Evolutionary conservation across 2,888 invertebrate species (phyloP).

Genomic region (Petrophora chlorosata): DNA sequence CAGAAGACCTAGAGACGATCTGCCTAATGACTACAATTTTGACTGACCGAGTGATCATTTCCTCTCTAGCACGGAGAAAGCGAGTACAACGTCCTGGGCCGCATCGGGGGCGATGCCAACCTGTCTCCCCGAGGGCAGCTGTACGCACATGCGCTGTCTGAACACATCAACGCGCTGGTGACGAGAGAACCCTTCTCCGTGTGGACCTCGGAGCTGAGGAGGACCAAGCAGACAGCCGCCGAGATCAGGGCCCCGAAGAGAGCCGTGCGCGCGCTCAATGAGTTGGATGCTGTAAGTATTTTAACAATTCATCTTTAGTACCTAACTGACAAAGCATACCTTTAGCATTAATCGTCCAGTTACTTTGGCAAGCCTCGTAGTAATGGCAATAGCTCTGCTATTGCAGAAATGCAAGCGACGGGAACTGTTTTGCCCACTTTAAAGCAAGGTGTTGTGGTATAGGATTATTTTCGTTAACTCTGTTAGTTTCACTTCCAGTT

Average conservation of each 20-base stretch:
- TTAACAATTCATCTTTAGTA: not conserved
- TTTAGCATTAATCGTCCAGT: too few species aligned
- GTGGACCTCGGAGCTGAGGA: constrained; percentile 94
- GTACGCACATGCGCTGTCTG: constrained; percentile 90
- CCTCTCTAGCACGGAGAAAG: constrained; percentile 93
- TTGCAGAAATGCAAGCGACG: too few species aligned
- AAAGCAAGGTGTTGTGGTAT: too few species aligned
- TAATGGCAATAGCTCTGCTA: too few species aligned
- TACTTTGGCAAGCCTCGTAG: too few species aligned
- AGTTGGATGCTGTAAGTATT: constrained; percentile 92
- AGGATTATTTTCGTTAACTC: too few species aligned
- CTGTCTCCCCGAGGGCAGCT: constrained; percentile 91
- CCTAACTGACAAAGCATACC: not conserved
- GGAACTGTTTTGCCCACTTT: too few species aligned
- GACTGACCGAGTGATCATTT: not conserved
- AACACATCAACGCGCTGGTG: constrained; percentile 85
- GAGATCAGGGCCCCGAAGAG: constrained; percentile 91
- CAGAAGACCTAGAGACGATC: too few species aligned
- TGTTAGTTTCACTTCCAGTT: too few species aligned
- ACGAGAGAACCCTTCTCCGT: constrained; percentile 90
- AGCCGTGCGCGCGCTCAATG: constrained; percentile 94
- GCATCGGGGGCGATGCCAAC: constrained; percentile 95
- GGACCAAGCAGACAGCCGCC: constrained; percentile 95
- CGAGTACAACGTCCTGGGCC: constrained; percentile 94
- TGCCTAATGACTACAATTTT: too few species aligned